Conservation (phyloP, 2,888 invertebrate species). For the Netelia virgata region DNA sequence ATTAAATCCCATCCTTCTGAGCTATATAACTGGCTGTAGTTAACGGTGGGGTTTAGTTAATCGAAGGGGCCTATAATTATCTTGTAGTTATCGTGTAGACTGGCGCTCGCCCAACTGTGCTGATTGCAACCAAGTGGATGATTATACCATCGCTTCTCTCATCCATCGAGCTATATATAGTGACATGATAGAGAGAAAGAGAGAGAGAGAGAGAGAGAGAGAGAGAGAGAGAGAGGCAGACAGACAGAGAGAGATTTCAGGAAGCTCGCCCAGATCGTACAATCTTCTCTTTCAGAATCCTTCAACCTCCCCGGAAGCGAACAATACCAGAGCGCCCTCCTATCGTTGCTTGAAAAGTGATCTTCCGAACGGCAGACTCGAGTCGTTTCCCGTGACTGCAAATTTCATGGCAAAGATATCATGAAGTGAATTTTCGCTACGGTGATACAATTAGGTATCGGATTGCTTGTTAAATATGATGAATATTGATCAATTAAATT, state of each 20-base stretch:
- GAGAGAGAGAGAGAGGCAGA: not conserved
- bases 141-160: slow-evolving; percentile 65
- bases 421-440: slow-evolving; percentile 16
- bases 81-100: slow-evolving; percentile 71
- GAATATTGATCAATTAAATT: too few relatives aligned
- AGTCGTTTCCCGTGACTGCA: slow-evolving; percentile 17
- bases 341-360: slow-evolving; percentile 25
- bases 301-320: slow-evolving; percentile 25
- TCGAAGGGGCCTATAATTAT: slow-evolving; percentile 72
- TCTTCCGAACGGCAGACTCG: slow-evolving; percentile 19
- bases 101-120: slow-evolving; percentile 70
- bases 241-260: slow-evolving; percentile 32
- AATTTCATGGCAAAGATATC: slow-evolving; percentile 20
- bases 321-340: slow-evolving; percentile 1
- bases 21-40: slow-evolving; percentile 60
- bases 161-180: slow-evolving; percentile 52
- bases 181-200: not conserved
- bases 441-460: not conserved
- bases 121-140: slow-evolving; percentile 73
- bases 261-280: slow-evolving; percentile 23
- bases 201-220: not conserved
- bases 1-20: slow-evolving; percentile 32
- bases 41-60: slow-evolving; percentile 66
- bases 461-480: too few relatives aligned
- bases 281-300: slow-evolving; percentile 5